phyloP scores from a whole-genome alignment of 2,113 vertebrate genomes.

The Siniperca chuatsi region DNA sequence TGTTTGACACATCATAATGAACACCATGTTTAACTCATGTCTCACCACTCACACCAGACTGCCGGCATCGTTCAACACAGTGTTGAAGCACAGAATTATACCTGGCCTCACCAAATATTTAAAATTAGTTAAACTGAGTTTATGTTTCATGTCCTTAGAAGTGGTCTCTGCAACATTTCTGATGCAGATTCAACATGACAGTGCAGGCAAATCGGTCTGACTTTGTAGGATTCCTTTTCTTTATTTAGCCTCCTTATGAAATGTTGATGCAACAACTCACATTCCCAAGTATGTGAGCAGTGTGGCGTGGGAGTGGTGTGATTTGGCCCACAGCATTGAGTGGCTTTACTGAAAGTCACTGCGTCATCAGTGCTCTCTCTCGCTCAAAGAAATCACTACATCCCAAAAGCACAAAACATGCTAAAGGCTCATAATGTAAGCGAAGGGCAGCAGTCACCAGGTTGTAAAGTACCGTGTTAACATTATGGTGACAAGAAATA shows the following conservation, averaged over 20 bases:
- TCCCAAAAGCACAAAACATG: constrained; percentile 8
- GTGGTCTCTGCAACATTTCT: constrained; percentile 18
- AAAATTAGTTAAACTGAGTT: neutral
- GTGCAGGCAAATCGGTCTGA: constrained; percentile 29
- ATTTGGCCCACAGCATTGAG: constrained; percentile 42
- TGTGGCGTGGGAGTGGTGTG: constrained; percentile 52
- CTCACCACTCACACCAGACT: constrained; percentile 10
- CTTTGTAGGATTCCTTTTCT: constrained; percentile 52
- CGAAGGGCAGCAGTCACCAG: neutral
- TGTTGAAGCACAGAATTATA: neutral
- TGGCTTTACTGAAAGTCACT: constrained; percentile 52
- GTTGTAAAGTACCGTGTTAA: neutral
- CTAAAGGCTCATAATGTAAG: constrained; percentile 8
- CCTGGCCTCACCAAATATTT: neutral
- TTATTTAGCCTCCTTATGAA: constrained; percentile 69
- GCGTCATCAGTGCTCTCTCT: constrained; percentile 9
- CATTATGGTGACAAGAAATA: constrained; percentile 12
- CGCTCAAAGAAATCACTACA: constrained; percentile 27
- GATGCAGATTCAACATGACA: constrained; percentile 45
- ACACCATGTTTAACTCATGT: neutral
- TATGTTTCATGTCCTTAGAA: constrained; percentile 15
- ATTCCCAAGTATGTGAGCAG: constrained; percentile 25
- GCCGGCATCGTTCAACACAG: neutral
- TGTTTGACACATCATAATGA: constrained; percentile 43
- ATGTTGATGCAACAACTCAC: constrained; percentile 66